Base-by-base conservation (phyloP, 2,113 vertebrate genomes). In the Catharus bicknelli region DNA sequence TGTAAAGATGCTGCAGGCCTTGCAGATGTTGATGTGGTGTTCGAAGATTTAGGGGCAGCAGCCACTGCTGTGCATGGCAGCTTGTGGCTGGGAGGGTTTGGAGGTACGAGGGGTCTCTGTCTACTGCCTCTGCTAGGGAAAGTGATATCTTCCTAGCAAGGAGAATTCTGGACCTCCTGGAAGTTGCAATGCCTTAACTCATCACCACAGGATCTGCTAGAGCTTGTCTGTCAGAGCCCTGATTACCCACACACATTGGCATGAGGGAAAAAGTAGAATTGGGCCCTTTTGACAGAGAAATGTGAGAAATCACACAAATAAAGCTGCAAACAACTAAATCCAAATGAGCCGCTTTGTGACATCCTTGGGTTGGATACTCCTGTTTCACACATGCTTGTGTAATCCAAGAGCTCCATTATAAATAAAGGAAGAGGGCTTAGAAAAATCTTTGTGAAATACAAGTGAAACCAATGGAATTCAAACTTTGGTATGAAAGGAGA, bases 271-370 rank as follows among this genome's bases (percentile, higher is more conserved):
- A 91, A 72, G 85, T 45, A 38, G 61, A 61, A 75, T 83, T n/a
- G 74, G 64, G 42, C 22, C 40, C 13, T 53, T 80, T 67, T 88
- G 64, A 83, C 43, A 57, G 78, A 79, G 48, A 57, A 80, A 86
- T 80, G 68, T 80, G 72, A 83, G 75, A 90, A 91, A 80, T 88
- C 38, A 75, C 68, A 83, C n/a, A 90, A 88, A 79, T 53, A 80
- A 90, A 85, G 19, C 68, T 88, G 61, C 48, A 88, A 88, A 91
- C 20, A 55, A 51, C 61, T 75, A 67, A 83, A 80, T 80, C 51
- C 43, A 83, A 90, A 63, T 45, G 7, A 87, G 17, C 73, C 8
- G 63, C 34, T 77, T 12, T 63, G 43, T 10, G 32, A 20, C 61
- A 48, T 53, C 26, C 30, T 88, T 0, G 10, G 13, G 16, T 29